phyloP scores from a whole-genome alignment of 2,888 invertebrate genomes.

The Omphaloscelis lunosa region DNA sequence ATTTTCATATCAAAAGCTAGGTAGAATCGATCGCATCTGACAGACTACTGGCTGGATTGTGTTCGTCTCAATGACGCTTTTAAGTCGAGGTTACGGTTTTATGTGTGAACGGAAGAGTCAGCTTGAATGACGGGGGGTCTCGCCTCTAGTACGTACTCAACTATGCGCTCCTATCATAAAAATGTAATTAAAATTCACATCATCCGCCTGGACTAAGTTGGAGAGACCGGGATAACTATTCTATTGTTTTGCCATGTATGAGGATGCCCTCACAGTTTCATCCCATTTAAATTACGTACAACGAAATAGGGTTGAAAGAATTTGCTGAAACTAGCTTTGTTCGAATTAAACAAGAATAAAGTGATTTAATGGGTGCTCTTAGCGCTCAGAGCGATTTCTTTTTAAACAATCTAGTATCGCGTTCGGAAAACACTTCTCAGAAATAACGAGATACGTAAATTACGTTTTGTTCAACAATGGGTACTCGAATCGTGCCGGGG shows the following conservation, averaged over 20 bases:
- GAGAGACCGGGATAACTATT: constrained; percentile 81
- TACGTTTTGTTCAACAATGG: constrained; percentile 70
- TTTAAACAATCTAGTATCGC: constrained; percentile 66
- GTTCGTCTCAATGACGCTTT: constrained; percentile 77
- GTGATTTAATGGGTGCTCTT: constrained; percentile 65
- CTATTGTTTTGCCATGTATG: constrained; percentile 78
- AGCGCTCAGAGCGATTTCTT: constrained; percentile 64
- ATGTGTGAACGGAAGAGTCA: constrained; percentile 82
- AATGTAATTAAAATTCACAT: constrained; percentile 89
- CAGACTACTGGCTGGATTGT: constrained; percentile 71
- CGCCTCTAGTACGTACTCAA: constrained; percentile 86
- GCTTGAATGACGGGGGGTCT: constrained; percentile 79
- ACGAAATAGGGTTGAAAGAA: constrained; percentile 60
- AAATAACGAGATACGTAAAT: constrained; percentile 74
- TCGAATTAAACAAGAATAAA: constrained; percentile 64
- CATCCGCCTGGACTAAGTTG: constrained; percentile 77
- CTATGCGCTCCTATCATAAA: constrained; percentile 86
- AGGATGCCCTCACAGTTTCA: constrained; percentile 66
- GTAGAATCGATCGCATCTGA: constrained; percentile 67
- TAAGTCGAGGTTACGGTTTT: constrained; percentile 82
- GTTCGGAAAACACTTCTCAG: constrained; percentile 69
- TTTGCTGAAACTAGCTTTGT: constrained; percentile 61
- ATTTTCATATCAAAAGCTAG: constrained; percentile 73
- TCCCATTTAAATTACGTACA: constrained; percentile 70
- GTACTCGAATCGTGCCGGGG: constrained; percentile 63